These are phyloP conservation scores for Diadema setosum DNA, from an alignment of 35 echinoderm and acorn worm species.

Conservation along the genomic window DNA sequence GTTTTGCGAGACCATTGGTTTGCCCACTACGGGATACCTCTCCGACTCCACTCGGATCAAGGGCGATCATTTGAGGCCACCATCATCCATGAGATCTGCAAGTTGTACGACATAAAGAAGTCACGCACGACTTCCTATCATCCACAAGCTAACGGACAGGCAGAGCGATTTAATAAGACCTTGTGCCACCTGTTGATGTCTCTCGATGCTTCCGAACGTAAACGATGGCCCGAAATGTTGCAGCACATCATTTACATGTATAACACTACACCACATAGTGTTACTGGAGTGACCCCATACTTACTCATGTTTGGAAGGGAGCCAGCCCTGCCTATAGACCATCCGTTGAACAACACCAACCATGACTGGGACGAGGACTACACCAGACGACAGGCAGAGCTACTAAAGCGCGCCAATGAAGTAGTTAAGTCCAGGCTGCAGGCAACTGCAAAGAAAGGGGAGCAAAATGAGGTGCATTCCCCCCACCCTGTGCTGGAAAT, in stretches of 20 bases:
- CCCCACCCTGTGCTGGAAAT: background rate
- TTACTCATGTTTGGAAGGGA: constrained; percentile 5
- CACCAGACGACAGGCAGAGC: background rate
- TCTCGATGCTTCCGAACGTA: background rate
- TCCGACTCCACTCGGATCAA: constrained; percentile 40
- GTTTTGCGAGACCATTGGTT: constrained; percentile 42
- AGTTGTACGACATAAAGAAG: constrained; percentile 20
- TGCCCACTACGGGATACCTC: constrained; percentile 26
- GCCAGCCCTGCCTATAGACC: constrained; percentile 11
- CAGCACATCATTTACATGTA: constrained; percentile 1
- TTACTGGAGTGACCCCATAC: constrained; percentile 26
- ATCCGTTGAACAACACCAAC: background rate
- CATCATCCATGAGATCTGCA: constrained; percentile 29
- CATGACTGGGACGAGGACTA: background rate
- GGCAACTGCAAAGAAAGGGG: background rate
- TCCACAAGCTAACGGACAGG: constrained; percentile 26
- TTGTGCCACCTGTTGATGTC: constrained; percentile 11
- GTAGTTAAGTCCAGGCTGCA: background rate
- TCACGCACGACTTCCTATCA: constrained; percentile 23
- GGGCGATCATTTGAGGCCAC: constrained; percentile 42
- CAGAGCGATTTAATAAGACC: constrained; percentile 25
- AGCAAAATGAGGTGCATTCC: background rate
- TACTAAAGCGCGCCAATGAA: background rate
- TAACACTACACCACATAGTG: constrained; percentile 17
- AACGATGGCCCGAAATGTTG: constrained; percentile 12